Percentiles rank a stretch among this genome's conserved stretches.
These are phyloP conservation scores for Caloenas nicobarica DNA, from an alignment of 2,113 vertebrate species.

Conservation along the genomic window DNA sequence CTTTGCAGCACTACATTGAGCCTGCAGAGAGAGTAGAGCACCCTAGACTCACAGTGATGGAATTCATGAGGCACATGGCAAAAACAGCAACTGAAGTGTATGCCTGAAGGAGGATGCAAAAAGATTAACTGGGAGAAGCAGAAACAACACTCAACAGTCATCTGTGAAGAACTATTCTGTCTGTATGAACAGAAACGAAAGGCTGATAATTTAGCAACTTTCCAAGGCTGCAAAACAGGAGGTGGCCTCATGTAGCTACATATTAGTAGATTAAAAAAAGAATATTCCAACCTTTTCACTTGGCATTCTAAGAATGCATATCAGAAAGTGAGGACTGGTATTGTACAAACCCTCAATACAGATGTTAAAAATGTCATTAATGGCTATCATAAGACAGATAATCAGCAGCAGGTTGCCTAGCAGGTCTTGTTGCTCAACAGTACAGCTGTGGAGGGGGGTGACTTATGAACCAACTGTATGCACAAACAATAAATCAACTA, in stretches of 20 bases:
- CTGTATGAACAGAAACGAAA: not conserved
- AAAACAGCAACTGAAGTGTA: not conserved
- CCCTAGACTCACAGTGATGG: not conserved
- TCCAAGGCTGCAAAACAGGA: not conserved
- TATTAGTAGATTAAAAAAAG: not conserved
- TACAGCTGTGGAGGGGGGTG: fast-evolving
- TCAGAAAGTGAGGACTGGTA: not conserved
- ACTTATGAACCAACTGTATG: not conserved
- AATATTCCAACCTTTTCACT: not conserved
- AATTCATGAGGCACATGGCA: not conserved
- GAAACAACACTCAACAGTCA: not conserved
- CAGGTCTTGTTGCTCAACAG: not conserved
- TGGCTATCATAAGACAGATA: not conserved
- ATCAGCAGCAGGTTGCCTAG: not conserved
- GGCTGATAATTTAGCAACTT: not conserved
- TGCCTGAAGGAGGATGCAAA: not conserved
- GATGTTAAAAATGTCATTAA: not conserved
- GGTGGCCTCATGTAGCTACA: not conserved
- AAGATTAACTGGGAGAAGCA: not conserved
- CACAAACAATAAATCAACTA: not conserved
- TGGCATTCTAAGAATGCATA: not conserved
- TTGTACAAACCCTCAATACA: not conserved
- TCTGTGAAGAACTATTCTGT: not conserved
- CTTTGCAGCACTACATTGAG: not conserved
- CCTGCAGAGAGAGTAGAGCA: fast-evolving